Evolutionary conservation across 1,140 invertebrate genomes (phyloP).

Genomic region (Micrasema minimum): DNA sequence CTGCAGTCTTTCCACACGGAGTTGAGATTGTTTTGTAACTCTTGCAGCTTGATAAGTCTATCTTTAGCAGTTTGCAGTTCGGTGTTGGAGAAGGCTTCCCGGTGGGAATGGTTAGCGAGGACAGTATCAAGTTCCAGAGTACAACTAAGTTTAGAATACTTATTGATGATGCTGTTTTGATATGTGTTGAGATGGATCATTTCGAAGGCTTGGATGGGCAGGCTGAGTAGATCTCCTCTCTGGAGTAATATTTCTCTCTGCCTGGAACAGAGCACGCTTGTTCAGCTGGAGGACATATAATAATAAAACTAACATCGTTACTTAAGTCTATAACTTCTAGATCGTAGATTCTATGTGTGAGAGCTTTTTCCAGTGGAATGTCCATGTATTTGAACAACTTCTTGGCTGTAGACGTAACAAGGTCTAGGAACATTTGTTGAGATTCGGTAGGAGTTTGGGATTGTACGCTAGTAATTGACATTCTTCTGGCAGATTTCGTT

Average conservation of each 20-base stretch:
- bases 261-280: constrained; percentile 91
- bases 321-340: constrained; percentile 92
- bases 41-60: constrained; percentile 81
- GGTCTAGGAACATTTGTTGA: constrained; percentile 81
- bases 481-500: constrained; percentile 64
- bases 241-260: constrained; percentile 84
- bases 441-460: constrained; percentile 73
- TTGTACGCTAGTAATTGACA: constrained; percentile 64
- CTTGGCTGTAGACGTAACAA: constrained; percentile 76
- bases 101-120: constrained; percentile 89
- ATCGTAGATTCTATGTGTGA: constrained; percentile 85
- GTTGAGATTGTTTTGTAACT: constrained; percentile 84
- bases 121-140: constrained; percentile 92
- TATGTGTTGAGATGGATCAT: constrained; percentile 94
- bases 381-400: constrained; percentile 84
- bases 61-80: constrained; percentile 89
- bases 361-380: constrained; percentile 74
- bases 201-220: constrained; percentile 89
- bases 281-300: constrained; percentile 90
- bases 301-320: constrained; percentile 87
- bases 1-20: constrained; percentile 90
- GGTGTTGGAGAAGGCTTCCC: constrained; percentile 92
- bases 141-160: constrained; percentile 91
- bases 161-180: constrained; percentile 85
- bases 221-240: constrained; percentile 80